Percentiles rank a stretch among this genome's conserved stretches.
phyloP scores from a whole-genome alignment of 2,888 invertebrate genomes.

The Congeria kusceri region DNA sequence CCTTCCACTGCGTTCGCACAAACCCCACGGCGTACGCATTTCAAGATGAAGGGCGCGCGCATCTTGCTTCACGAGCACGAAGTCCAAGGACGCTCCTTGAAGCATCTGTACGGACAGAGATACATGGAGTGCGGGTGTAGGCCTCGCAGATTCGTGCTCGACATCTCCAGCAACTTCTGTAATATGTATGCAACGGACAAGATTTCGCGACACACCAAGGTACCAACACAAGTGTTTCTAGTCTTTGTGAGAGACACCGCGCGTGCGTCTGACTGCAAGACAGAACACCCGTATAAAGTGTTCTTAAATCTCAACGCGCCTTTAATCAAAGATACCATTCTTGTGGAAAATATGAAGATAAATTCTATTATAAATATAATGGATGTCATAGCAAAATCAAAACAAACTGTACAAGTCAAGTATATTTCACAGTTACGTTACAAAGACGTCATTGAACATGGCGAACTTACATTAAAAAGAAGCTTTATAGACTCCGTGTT shows the following conservation, averaged over 20 bases:
- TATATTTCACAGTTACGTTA: too few relatives aligned
- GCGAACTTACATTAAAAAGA: too few relatives aligned
- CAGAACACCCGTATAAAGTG: not conserved
- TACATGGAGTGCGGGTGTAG: not conserved
- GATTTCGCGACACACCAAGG: not conserved
- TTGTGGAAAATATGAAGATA: not conserved
- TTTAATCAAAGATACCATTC: not conserved
- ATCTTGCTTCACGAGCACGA: not conserved
- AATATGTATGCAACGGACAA: too few relatives aligned
- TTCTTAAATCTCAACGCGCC: not conserved
- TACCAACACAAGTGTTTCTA: not conserved
- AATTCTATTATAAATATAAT: not conserved
- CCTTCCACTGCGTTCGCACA: too few relatives aligned
- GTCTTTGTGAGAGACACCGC: not conserved
- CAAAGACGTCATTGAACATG: too few relatives aligned
- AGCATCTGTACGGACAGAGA: not conserved
- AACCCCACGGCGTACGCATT: too few relatives aligned
- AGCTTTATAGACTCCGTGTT: too few relatives aligned
- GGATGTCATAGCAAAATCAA: constrained; percentile 1
- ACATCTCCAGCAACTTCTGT: not conserved
- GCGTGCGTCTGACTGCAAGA: not conserved
- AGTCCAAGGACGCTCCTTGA: not conserved
- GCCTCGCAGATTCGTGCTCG: not conserved
- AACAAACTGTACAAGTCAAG: not conserved
- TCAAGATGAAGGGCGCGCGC: not conserved